Conservation (phyloP, 2,888 invertebrate genomes). For the Cantharis nigra region DNA sequence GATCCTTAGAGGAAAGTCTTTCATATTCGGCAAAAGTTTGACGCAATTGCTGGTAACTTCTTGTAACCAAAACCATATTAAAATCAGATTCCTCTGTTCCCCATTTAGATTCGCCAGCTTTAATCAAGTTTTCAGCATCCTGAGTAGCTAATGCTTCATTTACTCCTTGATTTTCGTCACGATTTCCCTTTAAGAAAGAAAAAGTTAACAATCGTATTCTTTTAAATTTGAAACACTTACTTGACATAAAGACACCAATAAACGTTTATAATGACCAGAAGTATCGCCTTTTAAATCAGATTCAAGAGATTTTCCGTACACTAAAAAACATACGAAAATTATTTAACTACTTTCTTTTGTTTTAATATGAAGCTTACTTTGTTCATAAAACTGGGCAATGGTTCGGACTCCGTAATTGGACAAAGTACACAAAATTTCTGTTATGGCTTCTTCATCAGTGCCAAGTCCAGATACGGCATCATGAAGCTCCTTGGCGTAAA, state of each 20-base stretch:
- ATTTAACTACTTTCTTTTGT: not conserved
- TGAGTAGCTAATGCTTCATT: slow-evolving; percentile 79
- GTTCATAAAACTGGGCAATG: slow-evolving; percentile 82
- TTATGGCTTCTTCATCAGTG: slow-evolving; percentile 88
- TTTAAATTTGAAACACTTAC: slow-evolving; percentile 36
- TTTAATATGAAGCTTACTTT: slow-evolving; percentile 63
- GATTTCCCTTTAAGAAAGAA: slow-evolving; percentile 64
- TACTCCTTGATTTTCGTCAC: slow-evolving; percentile 86
- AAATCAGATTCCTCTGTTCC: slow-evolving; percentile 91
- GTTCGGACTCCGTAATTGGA: slow-evolving; percentile 89
- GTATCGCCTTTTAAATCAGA: slow-evolving; percentile 89
- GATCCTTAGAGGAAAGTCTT: slow-evolving; percentile 78
- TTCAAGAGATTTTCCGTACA: slow-evolving; percentile 81
- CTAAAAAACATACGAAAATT: slow-evolving; percentile 57
- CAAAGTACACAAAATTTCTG: slow-evolving; percentile 89
- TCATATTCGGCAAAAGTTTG: slow-evolving; percentile 85
- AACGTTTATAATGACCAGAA: slow-evolving; percentile 92
- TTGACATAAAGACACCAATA: slow-evolving; percentile 85
- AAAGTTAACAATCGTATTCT: not conserved
- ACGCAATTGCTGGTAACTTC: slow-evolving; percentile 88
- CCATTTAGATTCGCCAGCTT: slow-evolving; percentile 84
- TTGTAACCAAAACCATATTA: slow-evolving; percentile 82
- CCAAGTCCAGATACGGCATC: slow-evolving; percentile 86
- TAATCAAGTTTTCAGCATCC: slow-evolving; percentile 79
- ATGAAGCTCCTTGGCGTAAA: slow-evolving; percentile 88